Conservation (phyloP, 2,888 invertebrate genomes). For the Stenodera caucasica region DNA sequence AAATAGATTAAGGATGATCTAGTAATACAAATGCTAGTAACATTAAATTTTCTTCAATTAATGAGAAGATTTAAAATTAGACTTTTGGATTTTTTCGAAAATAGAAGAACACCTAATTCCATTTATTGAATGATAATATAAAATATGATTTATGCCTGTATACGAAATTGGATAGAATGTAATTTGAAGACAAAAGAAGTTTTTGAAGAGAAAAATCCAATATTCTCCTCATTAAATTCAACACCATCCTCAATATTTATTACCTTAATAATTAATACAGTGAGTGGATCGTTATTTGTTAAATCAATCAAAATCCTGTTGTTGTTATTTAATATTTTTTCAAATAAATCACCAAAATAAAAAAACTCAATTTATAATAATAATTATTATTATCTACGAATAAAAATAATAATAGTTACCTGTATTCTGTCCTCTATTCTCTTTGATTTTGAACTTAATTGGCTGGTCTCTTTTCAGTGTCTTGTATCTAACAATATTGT, state of each 20-base stretch:
- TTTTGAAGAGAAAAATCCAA: neutral
- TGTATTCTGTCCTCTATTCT: too few species aligned
- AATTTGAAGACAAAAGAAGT: too few species aligned
- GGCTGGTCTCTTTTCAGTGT: neutral
- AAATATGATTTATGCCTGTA: too few species aligned
- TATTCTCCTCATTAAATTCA: neutral
- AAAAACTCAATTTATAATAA: constrained; percentile 4
- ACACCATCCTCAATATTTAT: neutral
- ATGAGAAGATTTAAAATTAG: too few species aligned
- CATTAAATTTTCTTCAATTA: too few species aligned
- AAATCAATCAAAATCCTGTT: neutral
- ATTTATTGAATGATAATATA: too few species aligned
- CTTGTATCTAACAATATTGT: constrained; percentile 25
- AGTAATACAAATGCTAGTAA: too few species aligned
- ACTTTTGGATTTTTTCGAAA: too few species aligned
- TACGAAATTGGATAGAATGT: too few species aligned
- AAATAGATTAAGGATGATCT: too few species aligned
- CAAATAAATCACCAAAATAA: neutral
- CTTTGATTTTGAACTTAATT: neutral
- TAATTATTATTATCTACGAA: neutral
- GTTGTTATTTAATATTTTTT: constrained; percentile 7
- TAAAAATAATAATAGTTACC: too few species aligned
- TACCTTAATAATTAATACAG: constrained; percentile 5
- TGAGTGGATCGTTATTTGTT: neutral
- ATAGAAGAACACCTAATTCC: too few species aligned